Percentiles rank a stretch among this genome's conserved stretches.
phyloP scores from a whole-genome alignment of 2,113 vertebrate species.

The Gopherus flavomarginatus region DNA sequence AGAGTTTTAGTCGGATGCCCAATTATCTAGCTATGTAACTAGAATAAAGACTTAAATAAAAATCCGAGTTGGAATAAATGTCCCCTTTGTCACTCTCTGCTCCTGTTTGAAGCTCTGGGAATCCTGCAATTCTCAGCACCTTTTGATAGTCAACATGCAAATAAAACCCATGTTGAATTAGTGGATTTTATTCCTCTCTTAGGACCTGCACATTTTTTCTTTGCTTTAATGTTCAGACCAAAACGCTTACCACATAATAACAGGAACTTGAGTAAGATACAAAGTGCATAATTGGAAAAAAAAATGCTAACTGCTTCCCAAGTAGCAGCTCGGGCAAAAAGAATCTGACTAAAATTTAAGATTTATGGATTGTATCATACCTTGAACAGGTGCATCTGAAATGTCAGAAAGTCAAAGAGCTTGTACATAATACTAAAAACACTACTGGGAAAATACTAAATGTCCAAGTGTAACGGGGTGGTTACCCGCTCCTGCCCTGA shows the following conservation, averaged over 20 bases:
- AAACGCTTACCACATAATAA: conserved; percentile 62
- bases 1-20: conserved; percentile 39
- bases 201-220: conserved; percentile 53
- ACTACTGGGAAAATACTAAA: neutral
- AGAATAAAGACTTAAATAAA: conserved; percentile 59
- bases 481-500: too few species aligned
- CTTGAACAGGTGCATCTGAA: conserved; percentile 32
- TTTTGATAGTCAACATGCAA: conserved; percentile 62
- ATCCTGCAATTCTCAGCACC: conserved; percentile 16
- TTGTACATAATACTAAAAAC: conserved; percentile 35
- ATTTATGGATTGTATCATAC: conserved; percentile 30
- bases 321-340: conserved; percentile 55
- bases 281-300: conserved; percentile 47
- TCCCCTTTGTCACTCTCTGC: conserved; percentile 62
- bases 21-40: conserved; percentile 35
- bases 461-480: neutral
- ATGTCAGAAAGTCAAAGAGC: conserved; percentile 2
- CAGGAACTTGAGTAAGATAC: conserved; percentile 55
- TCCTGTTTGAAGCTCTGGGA: conserved; percentile 67
- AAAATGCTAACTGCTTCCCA: conserved; percentile 44
- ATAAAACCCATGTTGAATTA: conserved; percentile 69
- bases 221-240: conserved; percentile 58
- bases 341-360: conserved; percentile 36
- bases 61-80: conserved; percentile 67
- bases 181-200: conserved; percentile 57